A percentile compares a stretch with the other conserved stretches of the same genome.
phyloP scores from a whole-genome alignment of 35 echinoderm and acorn worm genomes.

The Apostichopus californicus region DNA sequence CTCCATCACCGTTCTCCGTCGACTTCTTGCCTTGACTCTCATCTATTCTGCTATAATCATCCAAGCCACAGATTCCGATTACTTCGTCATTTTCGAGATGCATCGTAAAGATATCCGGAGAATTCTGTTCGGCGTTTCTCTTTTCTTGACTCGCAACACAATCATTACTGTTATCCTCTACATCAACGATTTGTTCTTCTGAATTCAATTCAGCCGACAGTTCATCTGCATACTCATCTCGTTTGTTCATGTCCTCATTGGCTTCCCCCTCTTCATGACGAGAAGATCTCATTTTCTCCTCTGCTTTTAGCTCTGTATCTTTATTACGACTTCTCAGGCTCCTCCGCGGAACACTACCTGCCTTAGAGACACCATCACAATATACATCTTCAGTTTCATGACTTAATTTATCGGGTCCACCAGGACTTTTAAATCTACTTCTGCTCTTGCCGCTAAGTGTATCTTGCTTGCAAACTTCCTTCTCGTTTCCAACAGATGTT shows the following conservation, averaged over 20 bases:
- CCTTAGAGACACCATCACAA: background rate
- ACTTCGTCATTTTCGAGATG: conserved; percentile 43
- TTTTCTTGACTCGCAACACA: background rate
- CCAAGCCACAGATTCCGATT: background rate
- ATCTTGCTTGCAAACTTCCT: background rate
- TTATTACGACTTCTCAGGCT: background rate
- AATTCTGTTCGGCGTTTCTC: background rate
- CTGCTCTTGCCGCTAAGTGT: too few species aligned
- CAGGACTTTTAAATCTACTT: too few species aligned
- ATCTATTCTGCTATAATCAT: background rate
- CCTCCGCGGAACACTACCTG: background rate
- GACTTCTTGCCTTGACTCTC: background rate
- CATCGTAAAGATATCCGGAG: conserved; percentile 49
- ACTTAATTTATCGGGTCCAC: too few species aligned
- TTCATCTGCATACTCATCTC: background rate
- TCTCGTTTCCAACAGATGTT: background rate
- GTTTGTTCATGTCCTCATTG: background rate
- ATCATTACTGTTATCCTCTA: background rate
- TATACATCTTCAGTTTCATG: too few species aligned
- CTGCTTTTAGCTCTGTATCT: background rate
- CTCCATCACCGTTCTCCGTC: background rate
- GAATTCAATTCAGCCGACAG: background rate
- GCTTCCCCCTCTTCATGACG: background rate
- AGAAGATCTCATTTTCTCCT: background rate
- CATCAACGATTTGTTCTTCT: background rate